Percentiles rank a stretch among this genome's conserved stretches.
Evolutionary conservation across 1,140 invertebrate species (phyloP).

Genomic region (Notospermus geniculatus): DNA sequence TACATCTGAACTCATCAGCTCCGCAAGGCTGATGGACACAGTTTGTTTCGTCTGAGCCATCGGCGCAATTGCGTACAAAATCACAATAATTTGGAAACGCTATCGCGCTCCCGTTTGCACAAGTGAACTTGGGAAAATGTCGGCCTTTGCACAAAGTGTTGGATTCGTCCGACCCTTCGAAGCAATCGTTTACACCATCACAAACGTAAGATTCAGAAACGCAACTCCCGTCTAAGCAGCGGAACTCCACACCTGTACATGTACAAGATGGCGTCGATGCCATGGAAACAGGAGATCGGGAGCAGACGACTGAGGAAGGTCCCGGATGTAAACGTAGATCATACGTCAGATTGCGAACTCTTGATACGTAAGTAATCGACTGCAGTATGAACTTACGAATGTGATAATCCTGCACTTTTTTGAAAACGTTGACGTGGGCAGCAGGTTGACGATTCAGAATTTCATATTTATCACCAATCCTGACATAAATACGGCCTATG

Average conservation of each 20-base stretch:
- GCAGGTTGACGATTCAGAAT: too few relatives aligned
- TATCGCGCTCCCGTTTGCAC: not conserved
- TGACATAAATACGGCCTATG: too few relatives aligned
- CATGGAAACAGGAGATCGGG: not conserved
- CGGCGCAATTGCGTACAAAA: not conserved
- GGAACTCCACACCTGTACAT: too few relatives aligned
- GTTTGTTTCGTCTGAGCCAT: constrained; percentile 1
- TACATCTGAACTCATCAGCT: not conserved
- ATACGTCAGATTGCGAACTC: not conserved
- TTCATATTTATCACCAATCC: too few relatives aligned
- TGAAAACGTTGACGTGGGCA: not conserved
- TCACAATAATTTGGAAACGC: not conserved
- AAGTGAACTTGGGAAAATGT: not conserved
- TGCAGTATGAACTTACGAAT: not conserved
- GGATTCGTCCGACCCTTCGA: not conserved
- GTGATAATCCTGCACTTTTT: not conserved
- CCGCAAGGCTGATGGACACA: not conserved
- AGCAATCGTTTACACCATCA: not conserved
- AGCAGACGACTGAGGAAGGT: not conserved
- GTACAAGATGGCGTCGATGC: not conserved
- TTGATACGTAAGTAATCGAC: not conserved
- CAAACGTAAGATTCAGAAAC: not conserved
- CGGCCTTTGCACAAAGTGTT: too few relatives aligned
- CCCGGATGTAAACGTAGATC: not conserved
- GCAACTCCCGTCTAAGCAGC: not conserved